phyloP scores from a whole-genome alignment of 2,113 vertebrate species.

The Festucalex cinctus region DNA sequence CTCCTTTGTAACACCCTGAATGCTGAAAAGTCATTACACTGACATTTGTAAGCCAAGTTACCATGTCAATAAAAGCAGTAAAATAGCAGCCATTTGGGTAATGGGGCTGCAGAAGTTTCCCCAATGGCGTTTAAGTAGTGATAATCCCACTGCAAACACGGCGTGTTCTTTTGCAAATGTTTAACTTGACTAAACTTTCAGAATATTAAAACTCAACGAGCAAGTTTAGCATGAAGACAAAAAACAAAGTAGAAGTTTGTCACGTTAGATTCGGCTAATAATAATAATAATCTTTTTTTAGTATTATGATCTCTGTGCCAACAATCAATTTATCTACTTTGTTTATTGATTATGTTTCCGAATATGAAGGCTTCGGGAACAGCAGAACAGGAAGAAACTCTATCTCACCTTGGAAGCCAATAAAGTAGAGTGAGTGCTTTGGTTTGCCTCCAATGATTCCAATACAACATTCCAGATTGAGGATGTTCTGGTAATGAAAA shows the following conservation, averaged over 20 bases:
- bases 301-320: no score
- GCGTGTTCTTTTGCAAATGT: not conserved
- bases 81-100: not conserved
- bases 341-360: not conserved
- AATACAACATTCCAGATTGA: constrained; percentile 82
- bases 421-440: constrained; percentile 86
- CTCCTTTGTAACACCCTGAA: no score
- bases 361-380: no score
- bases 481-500: constrained; percentile 75
- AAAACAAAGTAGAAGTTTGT: not conserved
- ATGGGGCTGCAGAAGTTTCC: not conserved
- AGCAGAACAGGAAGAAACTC: not conserved
- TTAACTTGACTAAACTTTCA: not conserved
- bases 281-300: no score
- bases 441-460: constrained; percentile 93
- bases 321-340: no score
- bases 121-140: not conserved
- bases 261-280: not conserved
- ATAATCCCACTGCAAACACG: constrained; percentile 1
- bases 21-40: no score
- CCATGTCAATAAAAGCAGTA: not conserved
- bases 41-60: not conserved
- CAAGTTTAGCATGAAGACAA: not conserved
- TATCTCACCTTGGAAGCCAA: constrained; percentile 85
- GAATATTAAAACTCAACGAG: no score